Base-by-base conservation (phyloP, 2,797 vertebrate species). In the Hoplostethus atlanticus region DNA sequence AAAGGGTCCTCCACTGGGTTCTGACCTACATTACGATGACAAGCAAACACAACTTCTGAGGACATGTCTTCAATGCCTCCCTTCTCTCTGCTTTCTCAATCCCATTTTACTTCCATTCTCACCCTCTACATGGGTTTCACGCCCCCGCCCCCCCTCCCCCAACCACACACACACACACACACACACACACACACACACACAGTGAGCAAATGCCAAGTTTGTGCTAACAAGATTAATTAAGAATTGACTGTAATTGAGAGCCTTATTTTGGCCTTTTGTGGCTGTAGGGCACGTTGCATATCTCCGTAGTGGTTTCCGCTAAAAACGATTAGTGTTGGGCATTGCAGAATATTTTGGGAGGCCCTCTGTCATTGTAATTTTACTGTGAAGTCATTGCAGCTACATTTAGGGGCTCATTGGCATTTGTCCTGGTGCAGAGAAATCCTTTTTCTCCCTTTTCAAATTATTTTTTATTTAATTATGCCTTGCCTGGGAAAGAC, bases 21-120 rank as follows among this genome's bases (percentile, higher is more conserved):
- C 84, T 94, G 93, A 92, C 94, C 93, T 90, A 94, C 91, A 93
- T 94, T 89, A 81, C 42, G 30, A 76, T 83, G 84, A 91, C 91
- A 89, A 90, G 91, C 88, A 91, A 93, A 94, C 89, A 93, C 83
- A 86, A 89, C 90, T 91, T 94, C 90, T 86, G 77, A 91, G 75
- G 74, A 87, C 69, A 74, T 17, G 46, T 82, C 85, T 84, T 81
- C 74, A 63, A n/a, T 85, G 68, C 80, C 73, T 16, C 51, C 53
- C 31, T 62, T 67, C 71, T 77, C 54, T 76, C 44, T 64, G 53
- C 62, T 70, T 53, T 77, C 55, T 28, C 28, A 28, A 28, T 28
- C 28, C 28, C 28, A 28, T 28, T 28, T 28, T 3, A 28, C 28
- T 62, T 51, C 50, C 58, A 13, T 62, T 42, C 73, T 74, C 69